Percentiles rank a stretch among this genome's conserved stretches.
phyloP scores from a whole-genome alignment of 2,888 invertebrate species.

The Tortricodes alternella region DNA sequence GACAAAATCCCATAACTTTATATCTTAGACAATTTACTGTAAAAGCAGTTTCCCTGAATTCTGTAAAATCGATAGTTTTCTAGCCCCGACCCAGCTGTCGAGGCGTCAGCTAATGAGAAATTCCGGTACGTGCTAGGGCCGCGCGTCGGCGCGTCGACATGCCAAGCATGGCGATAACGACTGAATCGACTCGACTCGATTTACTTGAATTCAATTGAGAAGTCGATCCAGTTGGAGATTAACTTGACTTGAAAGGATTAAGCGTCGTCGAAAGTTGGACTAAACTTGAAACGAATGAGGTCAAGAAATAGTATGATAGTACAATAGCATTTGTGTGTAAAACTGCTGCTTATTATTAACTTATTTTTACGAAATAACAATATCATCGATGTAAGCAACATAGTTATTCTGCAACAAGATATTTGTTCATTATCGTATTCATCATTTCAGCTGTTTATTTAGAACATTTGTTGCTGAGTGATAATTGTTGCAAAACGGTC shows the following conservation, averaged over 20 bases:
- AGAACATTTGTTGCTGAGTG: too few species aligned
- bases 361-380: too few species aligned
- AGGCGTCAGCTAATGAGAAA: slow-evolving; percentile 62
- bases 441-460: too few species aligned
- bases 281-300: not conserved
- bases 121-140: slow-evolving; percentile 55
- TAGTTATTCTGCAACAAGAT: too few species aligned
- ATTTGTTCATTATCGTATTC: too few species aligned
- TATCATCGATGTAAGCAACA: too few species aligned
- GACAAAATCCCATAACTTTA: too few species aligned
- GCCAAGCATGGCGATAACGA: slow-evolving; percentile 27
- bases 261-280: not conserved
- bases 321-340: too few species aligned
- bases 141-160: slow-evolving; percentile 9
- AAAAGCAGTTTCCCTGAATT: not conserved
- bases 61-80: slow-evolving; percentile 19
- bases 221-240: slow-evolving; percentile 19
- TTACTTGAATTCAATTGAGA: slow-evolving; percentile 22
- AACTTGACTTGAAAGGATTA: slow-evolving; percentile 6
- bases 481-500: too few species aligned
- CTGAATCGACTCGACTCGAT: slow-evolving; percentile 27
- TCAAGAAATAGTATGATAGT: not conserved
- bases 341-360: too few species aligned
- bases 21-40: too few species aligned
- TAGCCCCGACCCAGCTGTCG: not conserved